Conservation (phyloP, 2,113 vertebrate species). For the Melanerpes formicivorus region DNA sequence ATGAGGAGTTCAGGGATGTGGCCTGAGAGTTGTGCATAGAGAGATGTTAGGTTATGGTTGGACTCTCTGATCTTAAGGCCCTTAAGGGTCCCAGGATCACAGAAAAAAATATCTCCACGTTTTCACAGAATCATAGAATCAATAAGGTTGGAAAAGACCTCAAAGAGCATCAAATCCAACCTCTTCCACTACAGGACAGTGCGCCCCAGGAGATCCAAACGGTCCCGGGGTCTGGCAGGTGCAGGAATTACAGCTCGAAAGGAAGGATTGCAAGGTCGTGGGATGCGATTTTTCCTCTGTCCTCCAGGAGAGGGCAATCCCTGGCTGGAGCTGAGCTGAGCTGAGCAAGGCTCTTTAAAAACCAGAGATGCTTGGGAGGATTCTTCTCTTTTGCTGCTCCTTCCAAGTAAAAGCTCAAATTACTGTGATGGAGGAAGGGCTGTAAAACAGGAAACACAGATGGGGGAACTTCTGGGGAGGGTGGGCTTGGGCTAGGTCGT, state of each 20-base stretch:
- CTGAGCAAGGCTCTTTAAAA: background rate
- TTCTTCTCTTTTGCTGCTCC: background rate
- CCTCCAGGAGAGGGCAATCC: slow-evolving; percentile 69
- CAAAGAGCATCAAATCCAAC: no score
- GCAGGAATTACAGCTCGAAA: background rate
- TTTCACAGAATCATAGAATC: no score
- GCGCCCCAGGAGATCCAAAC: background rate
- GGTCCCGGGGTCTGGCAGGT: background rate
- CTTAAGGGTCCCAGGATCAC: no score
- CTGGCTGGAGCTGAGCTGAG: slow-evolving; percentile 32
- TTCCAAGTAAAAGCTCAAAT: slow-evolving; percentile 9
- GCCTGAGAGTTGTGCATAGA: no score
- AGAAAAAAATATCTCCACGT: no score
- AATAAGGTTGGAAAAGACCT: no score
- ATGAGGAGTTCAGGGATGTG: no score
- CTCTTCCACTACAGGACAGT: no score
- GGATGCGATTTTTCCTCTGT: background rate
- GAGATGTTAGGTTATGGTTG: no score
- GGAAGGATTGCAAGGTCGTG: background rate
- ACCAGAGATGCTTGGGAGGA: background rate
- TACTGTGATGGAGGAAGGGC: background rate
- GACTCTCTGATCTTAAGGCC: no score
- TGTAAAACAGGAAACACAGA: slow-evolving; percentile 11
- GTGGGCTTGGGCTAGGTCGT: background rate
- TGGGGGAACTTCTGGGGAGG: background rate